phyloP scores from a whole-genome alignment of 2,797 vertebrate genomes.

The Tangara arthus region DNA sequence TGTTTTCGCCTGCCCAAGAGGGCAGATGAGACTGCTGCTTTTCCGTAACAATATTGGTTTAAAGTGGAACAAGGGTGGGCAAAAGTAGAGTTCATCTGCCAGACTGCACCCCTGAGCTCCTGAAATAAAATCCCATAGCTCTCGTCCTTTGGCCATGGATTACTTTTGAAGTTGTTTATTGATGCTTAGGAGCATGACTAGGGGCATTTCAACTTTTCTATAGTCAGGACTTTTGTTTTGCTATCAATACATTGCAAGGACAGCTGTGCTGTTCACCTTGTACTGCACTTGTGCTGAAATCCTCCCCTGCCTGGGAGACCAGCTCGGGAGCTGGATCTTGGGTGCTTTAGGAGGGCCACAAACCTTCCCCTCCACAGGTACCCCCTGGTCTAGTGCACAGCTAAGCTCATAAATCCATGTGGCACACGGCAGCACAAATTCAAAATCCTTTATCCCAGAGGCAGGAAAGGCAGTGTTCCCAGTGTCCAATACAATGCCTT shows the following conservation, averaged over 20 bases:
- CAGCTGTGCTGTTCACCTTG: background rate
- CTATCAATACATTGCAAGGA: rapidly evolving
- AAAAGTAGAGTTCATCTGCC: background rate
- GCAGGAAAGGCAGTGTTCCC: background rate
- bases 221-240: background rate
- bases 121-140: background rate
- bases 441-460: background rate
- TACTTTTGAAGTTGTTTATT: background rate
- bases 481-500: background rate
- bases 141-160: background rate
- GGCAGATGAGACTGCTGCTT: background rate
- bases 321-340: background rate
- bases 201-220: background rate
- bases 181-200: background rate
- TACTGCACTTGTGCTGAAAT: background rate
- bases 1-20: background rate
- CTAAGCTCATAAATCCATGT: background rate
- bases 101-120: background rate
- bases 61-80: background rate
- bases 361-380: background rate
- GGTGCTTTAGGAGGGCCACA: background rate
- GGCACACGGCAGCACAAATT: background rate
- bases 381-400: background rate
- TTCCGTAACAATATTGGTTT: background rate
- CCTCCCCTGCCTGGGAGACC: background rate